These are phyloP conservation scores for Drosophila melanogaster DNA, from an alignment of 1,140 invertebrate species.

Conservation along the genomic window Release_6_plus_ISO1_MT NC_004354.4:16525501-16526000, in stretches of 20 bases:
- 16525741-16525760: conserved; percentile 80
- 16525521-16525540: no score
- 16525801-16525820: conserved; percentile 2
- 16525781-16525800: conserved; percentile 39
- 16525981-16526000: conserved; percentile 29
- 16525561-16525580: background rate
- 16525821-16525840: conserved; percentile 15
- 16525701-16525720: conserved; percentile 42
- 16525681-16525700: conserved; percentile 5
- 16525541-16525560: background rate
- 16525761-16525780: conserved; percentile 32
- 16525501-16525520: no score
- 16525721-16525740: conserved; percentile 63
- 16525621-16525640: conserved; percentile 74
- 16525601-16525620: conserved; percentile 61
- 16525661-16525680: conserved; percentile 8
- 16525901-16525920: conserved; percentile 32
- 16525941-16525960: conserved; percentile 1
- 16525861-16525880: conserved; percentile 47
- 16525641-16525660: conserved; percentile 68
- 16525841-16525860: conserved; percentile 38
- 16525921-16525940: conserved; percentile 26
- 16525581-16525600: conserved; percentile 8
- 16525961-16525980: background rate
- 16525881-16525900: conserved; percentile 24